Percentiles rank a stretch among this genome's conserved stretches.
Conservation (phyloP, 2,888 invertebrate species). For the Clitarchus hookeri region DNA sequence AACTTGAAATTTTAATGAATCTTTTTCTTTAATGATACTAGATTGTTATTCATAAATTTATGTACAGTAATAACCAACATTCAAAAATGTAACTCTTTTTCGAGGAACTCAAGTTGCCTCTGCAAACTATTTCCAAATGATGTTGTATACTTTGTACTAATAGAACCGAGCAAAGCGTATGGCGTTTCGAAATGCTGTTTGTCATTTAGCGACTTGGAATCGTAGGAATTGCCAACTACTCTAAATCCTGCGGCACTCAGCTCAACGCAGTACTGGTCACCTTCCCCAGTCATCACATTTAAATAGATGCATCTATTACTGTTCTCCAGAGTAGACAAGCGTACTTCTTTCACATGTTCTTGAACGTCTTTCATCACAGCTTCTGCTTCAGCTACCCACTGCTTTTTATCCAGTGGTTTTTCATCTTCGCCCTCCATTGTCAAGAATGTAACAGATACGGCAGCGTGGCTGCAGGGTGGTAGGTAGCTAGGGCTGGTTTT, state of each 20-base stretch:
- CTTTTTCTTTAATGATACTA: too few species aligned
- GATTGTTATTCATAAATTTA: too few species aligned
- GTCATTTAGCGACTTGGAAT: not conserved
- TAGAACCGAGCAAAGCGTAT: constrained; percentile 5
- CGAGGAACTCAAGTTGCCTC: not conserved
- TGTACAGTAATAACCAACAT: not conserved
- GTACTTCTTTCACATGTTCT: not conserved
- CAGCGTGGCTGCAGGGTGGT: too few species aligned
- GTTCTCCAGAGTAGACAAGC: not conserved
- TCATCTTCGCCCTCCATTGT: not conserved
- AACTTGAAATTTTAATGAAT: too few species aligned
- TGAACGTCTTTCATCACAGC: constrained; percentile 4
- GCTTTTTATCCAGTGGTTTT: not conserved
- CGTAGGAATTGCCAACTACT: not conserved
- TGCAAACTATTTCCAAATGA: constrained; percentile 15
- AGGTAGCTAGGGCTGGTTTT: not conserved
- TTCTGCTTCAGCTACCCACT: not conserved
- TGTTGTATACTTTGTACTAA: not conserved
- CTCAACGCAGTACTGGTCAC: constrained; percentile 5
- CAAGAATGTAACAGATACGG: not conserved
- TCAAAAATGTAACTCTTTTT: not conserved
- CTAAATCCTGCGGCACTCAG: constrained; percentile 3
- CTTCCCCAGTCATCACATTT: constrained; percentile 18
- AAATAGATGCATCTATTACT: not conserved
- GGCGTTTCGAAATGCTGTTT: constrained; percentile 17